Evolutionary conservation across 2,888 invertebrate species (phyloP).

Genomic region (Drosophila anceps): DNA sequence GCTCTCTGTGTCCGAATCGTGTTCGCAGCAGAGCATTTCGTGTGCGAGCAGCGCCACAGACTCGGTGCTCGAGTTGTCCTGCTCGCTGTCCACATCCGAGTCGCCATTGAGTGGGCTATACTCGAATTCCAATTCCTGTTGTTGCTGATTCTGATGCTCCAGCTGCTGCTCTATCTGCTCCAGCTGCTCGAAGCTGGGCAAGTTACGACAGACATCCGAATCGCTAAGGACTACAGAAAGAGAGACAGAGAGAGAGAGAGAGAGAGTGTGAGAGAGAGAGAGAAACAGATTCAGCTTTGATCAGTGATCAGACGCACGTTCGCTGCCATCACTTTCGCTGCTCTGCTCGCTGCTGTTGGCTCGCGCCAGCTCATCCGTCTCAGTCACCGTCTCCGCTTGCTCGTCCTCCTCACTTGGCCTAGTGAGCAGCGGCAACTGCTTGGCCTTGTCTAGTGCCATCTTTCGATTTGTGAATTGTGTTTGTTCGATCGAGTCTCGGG

Average conservation of each 20-base stretch:
- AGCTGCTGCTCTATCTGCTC: no score
- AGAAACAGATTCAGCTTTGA: neutral
- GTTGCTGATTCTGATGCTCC: neutral
- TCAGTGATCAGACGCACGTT: constrained; percentile 14
- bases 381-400: neutral
- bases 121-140: neutral
- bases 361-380: neutral
- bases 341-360: constrained; percentile 23
- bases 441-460: constrained; percentile 37
- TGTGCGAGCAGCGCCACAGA: constrained; percentile 57
- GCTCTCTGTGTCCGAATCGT: constrained; percentile 22
- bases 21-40: constrained; percentile 66
- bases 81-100: constrained; percentile 33
- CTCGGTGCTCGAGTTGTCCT: constrained; percentile 42
- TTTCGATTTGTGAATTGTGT: constrained; percentile 3
- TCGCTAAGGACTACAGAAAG: constrained; percentile 26
- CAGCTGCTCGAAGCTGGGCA: no score
- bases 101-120: constrained; percentile 48
- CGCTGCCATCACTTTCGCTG: constrained; percentile 37
- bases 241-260: neutral
- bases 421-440: neutral
- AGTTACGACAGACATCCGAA: constrained; percentile 5
- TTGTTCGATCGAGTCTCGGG: constrained; percentile 2
- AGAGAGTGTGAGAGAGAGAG: neutral
- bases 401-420: neutral